These are phyloP conservation scores for Rhinolophus ferrumequinum DNA, from an alignment of 2,113 vertebrate species.

Conservation along the genomic window DNA sequence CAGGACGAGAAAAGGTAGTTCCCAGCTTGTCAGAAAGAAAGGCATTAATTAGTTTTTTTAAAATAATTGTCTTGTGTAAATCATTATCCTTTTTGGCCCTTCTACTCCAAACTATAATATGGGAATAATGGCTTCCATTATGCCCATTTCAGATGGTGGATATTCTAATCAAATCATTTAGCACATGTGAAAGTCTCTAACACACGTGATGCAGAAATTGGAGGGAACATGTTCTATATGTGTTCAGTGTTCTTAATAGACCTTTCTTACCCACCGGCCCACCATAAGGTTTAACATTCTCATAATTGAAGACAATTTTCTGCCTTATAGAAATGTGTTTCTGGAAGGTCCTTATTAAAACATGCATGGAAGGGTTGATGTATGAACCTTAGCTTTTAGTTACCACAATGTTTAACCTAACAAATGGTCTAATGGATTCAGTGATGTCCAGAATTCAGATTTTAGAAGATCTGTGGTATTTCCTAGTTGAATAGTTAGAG, in stretches of 20 bases:
- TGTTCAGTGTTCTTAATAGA: not conserved
- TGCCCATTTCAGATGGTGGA: not conserved
- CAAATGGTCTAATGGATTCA: not conserved
- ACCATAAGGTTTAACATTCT: not conserved
- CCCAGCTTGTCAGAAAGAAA: not conserved
- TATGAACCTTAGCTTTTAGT: not conserved
- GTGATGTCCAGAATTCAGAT: not conserved
- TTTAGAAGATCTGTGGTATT: not conserved
- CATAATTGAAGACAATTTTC: not conserved
- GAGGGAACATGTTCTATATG: not conserved
- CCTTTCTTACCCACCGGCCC: not conserved
- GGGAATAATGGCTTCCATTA: not conserved
- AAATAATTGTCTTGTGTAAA: not conserved
- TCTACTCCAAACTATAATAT: not conserved
- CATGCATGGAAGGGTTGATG: not conserved
- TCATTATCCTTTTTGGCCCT: not conserved
- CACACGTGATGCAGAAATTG: not conserved
- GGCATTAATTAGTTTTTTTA: not conserved
- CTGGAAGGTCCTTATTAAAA: not conserved
- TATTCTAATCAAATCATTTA: not conserved
- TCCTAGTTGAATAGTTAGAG: not conserved
- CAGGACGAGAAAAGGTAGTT: not conserved
- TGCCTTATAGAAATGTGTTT: not conserved
- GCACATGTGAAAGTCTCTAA: not conserved
- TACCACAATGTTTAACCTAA: not conserved